Percentiles rank a stretch among this genome's conserved stretches.
Evolutionary conservation across 2,113 vertebrate species (phyloP).

Genomic region (Desmodus rotundus): DNA sequence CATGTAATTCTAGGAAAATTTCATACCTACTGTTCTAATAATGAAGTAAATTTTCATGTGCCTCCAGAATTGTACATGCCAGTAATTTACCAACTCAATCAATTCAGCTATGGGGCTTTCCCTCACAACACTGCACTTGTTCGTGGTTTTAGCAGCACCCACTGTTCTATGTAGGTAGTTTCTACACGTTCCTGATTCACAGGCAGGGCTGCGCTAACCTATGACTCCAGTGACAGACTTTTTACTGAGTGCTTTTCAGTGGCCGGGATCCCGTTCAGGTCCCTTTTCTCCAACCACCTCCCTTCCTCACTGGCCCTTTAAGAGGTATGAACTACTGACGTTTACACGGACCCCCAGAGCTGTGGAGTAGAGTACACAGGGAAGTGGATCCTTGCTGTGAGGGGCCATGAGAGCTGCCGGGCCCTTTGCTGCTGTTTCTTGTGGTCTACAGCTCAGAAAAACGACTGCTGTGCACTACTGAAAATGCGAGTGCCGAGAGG

Average conservation of each 20-base stretch:
- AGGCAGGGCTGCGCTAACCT: background rate
- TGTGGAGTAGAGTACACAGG: background rate
- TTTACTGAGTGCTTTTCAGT: background rate
- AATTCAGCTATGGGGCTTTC: background rate
- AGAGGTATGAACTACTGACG: background rate
- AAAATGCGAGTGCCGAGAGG: background rate
- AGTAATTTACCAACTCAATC: background rate
- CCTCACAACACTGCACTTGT: background rate
- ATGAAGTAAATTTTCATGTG: background rate
- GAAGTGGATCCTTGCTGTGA: background rate
- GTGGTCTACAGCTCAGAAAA: background rate
- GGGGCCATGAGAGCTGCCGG: background rate
- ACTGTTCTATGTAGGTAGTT: fast-evolving
- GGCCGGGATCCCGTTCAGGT: background rate
- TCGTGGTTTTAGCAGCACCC: background rate
- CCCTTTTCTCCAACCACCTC: background rate
- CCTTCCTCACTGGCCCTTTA: background rate
- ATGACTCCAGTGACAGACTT: background rate
- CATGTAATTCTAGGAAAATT: background rate
- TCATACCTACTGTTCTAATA: background rate
- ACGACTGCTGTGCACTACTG: background rate
- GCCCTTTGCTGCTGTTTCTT: background rate
- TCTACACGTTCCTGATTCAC: too few species aligned
- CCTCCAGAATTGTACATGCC: background rate
- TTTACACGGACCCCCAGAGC: background rate